A percentile compares a stretch with the other conserved stretches of the same genome.
Evolutionary conservation across 2,113 vertebrate species (phyloP).

Genomic region (Glaucidium brasilianum): DNA sequence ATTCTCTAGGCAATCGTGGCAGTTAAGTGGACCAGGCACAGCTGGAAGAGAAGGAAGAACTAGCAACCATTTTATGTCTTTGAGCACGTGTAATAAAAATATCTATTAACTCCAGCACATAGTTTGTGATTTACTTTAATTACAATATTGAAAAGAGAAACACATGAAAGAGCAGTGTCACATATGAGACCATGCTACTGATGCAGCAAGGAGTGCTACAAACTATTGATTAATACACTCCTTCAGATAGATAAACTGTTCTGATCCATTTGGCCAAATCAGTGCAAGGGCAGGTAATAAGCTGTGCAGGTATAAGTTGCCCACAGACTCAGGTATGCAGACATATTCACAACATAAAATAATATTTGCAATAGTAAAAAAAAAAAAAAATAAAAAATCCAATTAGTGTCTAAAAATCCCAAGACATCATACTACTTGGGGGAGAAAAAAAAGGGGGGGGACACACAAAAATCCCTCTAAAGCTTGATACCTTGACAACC

Average conservation of each 20-base stretch:
- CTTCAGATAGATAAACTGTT: not conserved
- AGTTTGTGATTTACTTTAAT: constrained; percentile 25
- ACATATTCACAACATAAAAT: not conserved
- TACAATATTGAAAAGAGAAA: not conserved
- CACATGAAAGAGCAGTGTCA: not conserved
- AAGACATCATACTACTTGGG: not conserved
- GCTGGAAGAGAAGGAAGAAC: not conserved
- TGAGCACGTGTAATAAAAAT: not conserved
- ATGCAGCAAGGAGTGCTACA: not conserved
- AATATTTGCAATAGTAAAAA: not conserved
- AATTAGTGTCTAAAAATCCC: constrained; percentile 50
- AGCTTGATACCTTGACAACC: constrained; percentile 50
- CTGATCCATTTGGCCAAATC: not conserved
- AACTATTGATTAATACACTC: not conserved
- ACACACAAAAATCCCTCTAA: not conserved
- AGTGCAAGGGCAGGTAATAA: not conserved
- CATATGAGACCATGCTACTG: not conserved
- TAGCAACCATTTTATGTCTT: constrained; percentile 1
- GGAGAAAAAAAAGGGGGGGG: not conserved
- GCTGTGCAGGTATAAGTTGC: not conserved
- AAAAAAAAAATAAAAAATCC: not conserved
- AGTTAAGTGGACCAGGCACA: not conserved
- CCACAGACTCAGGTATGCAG: not conserved
- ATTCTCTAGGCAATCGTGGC: not conserved
- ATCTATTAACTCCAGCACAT: not conserved